These are phyloP conservation scores for Halyomorpha halys DNA, from an alignment of 1,140 invertebrate genomes.

Conservation along the genomic window DNA sequence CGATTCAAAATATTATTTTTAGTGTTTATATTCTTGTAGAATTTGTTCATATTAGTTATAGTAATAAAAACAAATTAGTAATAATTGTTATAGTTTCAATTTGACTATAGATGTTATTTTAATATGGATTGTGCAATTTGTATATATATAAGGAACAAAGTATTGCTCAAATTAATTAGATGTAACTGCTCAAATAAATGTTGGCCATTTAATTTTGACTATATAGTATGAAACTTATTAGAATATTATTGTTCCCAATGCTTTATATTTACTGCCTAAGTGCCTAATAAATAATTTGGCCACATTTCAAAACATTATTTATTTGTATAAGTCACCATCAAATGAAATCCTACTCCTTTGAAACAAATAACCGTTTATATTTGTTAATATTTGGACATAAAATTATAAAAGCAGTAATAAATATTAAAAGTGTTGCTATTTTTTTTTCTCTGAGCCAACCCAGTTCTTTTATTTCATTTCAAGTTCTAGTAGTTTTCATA, in stretches of 20 bases:
- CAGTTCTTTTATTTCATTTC: too few species aligned
- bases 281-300: conserved; percentile 6
- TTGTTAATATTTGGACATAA: too few species aligned
- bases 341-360: background rate
- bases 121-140: conserved; percentile 23
- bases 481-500: too few species aligned
- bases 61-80: conserved; percentile 16
- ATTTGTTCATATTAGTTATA: conserved; percentile 13
- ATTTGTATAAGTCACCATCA: too few species aligned
- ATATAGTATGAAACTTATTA: background rate
- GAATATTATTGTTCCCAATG: conserved; percentile 4
- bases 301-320: background rate
- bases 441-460: too few species aligned
- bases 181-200: conserved; percentile 24
- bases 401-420: too few species aligned
- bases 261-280: background rate
- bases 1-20: conserved; percentile 16
- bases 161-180: conserved; percentile 26
- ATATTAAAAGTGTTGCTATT: too few species aligned
- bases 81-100: conserved; percentile 16
- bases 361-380: too few species aligned
- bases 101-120: conserved; percentile 16
- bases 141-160: conserved; percentile 19
- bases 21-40: conserved; percentile 17
- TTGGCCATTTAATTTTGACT: conserved; percentile 2